Conservation (phyloP, 1,140 invertebrate genomes). For the Drosophila burlai region DNA sequence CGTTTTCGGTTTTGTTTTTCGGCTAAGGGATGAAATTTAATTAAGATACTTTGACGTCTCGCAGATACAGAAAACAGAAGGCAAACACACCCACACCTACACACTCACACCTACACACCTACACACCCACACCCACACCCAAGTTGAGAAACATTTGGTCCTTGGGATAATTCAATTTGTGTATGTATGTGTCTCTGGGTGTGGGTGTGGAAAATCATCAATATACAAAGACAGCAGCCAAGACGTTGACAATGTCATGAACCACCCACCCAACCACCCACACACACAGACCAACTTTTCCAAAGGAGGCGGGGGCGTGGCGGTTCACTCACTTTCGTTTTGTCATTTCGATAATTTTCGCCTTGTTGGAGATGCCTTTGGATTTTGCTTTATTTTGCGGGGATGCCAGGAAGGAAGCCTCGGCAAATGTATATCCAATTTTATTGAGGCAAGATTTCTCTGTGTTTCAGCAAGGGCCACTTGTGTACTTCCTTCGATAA, state of each 20-base stretch:
- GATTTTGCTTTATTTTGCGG: slow-evolving; percentile 42
- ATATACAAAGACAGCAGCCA: slow-evolving; percentile 70
- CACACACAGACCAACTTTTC: slow-evolving; percentile 42
- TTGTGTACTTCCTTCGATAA: slow-evolving; percentile 41
- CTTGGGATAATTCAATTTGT: slow-evolving; percentile 78
- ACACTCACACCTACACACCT: slow-evolving; percentile 30
- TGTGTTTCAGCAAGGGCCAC: slow-evolving; percentile 23
- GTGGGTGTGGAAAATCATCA: slow-evolving; percentile 62
- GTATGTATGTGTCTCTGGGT: slow-evolving; percentile 39
- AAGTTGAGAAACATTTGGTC: slow-evolving; percentile 57
- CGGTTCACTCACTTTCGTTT: slow-evolving; percentile 46
- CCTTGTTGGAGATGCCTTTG: slow-evolving; percentile 45
- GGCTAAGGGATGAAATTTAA: slow-evolving; percentile 83
- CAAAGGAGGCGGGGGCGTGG: slow-evolving; percentile 2
- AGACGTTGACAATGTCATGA: slow-evolving; percentile 61
- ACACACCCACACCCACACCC: slow-evolving; percentile 18
- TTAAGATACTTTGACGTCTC: slow-evolving; percentile 83
- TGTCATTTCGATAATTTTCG: slow-evolving; percentile 75
- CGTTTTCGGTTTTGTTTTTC: slow-evolving; percentile 34
- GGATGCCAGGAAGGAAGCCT: slow-evolving; percentile 12
- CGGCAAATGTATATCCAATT: slow-evolving; percentile 23
- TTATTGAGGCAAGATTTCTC: slow-evolving; percentile 26
- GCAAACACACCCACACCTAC: slow-evolving; percentile 22
- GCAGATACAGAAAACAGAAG: slow-evolving; percentile 70
- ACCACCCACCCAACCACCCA: slow-evolving; percentile 10